A percentile compares a stretch with the other conserved stretches of the same genome.
Evolutionary conservation across 2,797 vertebrate species (phyloP).

Genomic region (Steatocranus sp.): DNA sequence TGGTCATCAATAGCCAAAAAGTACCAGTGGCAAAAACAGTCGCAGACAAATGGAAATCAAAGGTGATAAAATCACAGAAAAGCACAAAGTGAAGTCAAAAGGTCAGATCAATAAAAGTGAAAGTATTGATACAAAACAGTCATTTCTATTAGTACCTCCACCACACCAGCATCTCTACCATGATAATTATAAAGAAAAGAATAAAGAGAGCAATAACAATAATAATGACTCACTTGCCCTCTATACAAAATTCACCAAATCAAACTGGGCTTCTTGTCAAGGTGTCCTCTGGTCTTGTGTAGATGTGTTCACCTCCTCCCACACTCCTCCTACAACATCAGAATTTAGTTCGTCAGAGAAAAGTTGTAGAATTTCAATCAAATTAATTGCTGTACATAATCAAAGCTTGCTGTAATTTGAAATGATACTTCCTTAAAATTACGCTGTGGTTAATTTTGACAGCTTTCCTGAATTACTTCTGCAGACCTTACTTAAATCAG

Average conservation of each 20-base stretch:
- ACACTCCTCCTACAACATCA: slow-evolving; percentile 19
- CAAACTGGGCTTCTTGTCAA: slow-evolving; percentile 15
- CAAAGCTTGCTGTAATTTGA: neutral
- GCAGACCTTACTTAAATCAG: neutral
- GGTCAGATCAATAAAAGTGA: neutral
- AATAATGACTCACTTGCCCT: neutral
- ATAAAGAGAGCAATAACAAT: neutral
- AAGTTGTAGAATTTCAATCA: neutral
- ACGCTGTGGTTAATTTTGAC: fast-evolving
- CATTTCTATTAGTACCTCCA: neutral
- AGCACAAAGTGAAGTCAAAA: neutral
- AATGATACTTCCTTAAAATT: neutral
- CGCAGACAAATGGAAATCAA: neutral
- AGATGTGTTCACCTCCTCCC: slow-evolving; percentile 34
- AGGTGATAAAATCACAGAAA: neutral
- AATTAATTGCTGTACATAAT: neutral
- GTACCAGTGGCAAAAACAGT: neutral
- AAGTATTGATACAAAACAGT: neutral
- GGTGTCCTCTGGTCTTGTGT: slow-evolving; percentile 7
- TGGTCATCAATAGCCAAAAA: neutral
- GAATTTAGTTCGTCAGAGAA: neutral
- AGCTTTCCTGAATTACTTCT: neutral
- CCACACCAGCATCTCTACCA: fast-evolving
- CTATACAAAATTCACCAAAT: neutral
- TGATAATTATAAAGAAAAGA: fast-evolving